Base-by-base conservation (phyloP, 2,888 invertebrate species). In the Cheilosia variabilis region DNA sequence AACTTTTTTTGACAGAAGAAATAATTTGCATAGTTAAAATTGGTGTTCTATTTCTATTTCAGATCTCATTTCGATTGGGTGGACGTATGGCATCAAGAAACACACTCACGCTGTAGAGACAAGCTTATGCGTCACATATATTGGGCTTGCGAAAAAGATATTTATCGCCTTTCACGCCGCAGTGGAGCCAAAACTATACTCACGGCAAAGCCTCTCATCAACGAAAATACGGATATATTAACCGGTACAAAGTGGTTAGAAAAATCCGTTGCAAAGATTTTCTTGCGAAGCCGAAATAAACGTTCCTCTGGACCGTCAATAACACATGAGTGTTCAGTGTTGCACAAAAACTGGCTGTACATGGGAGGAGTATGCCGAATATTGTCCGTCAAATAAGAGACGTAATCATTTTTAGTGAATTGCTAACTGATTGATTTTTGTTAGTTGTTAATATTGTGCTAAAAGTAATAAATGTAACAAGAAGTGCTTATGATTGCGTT, bases 341-440 rank as follows among this genome's bases (percentile, higher is more conserved):
- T 94, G 94, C 90, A 93, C 93, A 87, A 93, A 93, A 52, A 90
- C 92, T 3, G 93, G 94, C 34, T 94, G 94, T 88, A 94, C 94
- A 66, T 94, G 94, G 94, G 94, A 94, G 89, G 94, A 94, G 89
- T 94, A 94, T 88, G 94, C 94, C 6, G 94, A 94, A 90, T 94
- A 94, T 90, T 94, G 94, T 89, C 94, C 94, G 4, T 93, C 93
- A 34, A 94, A 94, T 89, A 93, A 93, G 89, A 90, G 93, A 2
- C 89, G 89, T 69, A 91, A 91, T 88, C 91, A 91, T 87, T 90
- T 90, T 77, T 89, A n/a, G 10, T 50, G 13, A 58, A 15, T 0
- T 4, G 2, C 22, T 2, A 17, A 3, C 19, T 24, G 34, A 52
- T 52, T 9, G 7, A 10, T 31, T 19, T 34, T 17, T 15, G 62